phyloP scores from a whole-genome alignment of 2,888 invertebrate species.

The Oscheius sp. region DNA sequence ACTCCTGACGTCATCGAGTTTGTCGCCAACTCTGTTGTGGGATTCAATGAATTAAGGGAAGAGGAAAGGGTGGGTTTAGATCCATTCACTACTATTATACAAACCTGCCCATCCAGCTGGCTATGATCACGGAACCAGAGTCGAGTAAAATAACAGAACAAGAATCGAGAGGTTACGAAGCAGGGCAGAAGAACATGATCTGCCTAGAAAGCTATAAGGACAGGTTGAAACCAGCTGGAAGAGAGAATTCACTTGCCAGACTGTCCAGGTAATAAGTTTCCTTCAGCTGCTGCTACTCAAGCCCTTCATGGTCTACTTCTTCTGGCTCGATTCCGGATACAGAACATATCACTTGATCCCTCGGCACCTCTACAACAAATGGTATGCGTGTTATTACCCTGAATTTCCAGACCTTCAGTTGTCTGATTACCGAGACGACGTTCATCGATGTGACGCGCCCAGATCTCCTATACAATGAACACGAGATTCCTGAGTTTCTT shows the following conservation, averaged over 20 bases:
- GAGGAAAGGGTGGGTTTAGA: conserved; percentile 9
- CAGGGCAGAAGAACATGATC: no score
- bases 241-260: no score
- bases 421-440: conserved; percentile 23
- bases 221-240: no score
- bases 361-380: neutral
- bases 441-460: neutral
- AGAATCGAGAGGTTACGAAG: no score
- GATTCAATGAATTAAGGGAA: conserved; percentile 14
- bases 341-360: conserved; percentile 9
- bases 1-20: conserved; percentile 20
- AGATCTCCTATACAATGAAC: neutral
- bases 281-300: neutral
- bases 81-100: no score
- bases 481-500: conserved; percentile 7
- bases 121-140: no score
- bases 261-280: no score
- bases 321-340: conserved; percentile 20
- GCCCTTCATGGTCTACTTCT: conserved; percentile 26
- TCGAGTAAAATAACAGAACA: no score
- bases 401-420: conserved; percentile 2
- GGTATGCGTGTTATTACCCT: neutral
- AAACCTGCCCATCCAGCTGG: no score
- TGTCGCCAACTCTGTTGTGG: conserved; percentile 15
- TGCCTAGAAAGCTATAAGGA: no score